These are phyloP conservation scores for Bombus balteatus DNA, from an alignment of 1,140 invertebrate species.

Conservation along the genomic window DNA sequence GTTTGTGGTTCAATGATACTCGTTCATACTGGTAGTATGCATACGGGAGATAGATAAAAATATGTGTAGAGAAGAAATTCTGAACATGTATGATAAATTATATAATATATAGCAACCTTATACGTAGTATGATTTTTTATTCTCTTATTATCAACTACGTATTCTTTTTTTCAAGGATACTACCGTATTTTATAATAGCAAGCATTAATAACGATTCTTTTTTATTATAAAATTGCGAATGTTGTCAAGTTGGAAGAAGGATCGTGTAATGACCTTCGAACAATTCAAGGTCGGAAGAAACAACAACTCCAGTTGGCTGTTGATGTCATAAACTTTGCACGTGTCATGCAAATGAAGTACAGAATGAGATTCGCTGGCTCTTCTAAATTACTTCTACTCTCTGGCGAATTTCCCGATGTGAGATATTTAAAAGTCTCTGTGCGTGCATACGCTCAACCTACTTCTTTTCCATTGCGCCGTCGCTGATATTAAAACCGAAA, in stretches of 20 bases:
- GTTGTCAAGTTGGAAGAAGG: background rate
- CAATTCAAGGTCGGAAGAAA: background rate
- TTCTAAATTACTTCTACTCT: slow-evolving; percentile 6
- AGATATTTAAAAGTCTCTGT: background rate
- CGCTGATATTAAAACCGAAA: background rate
- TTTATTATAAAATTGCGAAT: background rate
- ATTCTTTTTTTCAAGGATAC: background rate
- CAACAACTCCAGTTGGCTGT: background rate
- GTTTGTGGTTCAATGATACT: background rate
- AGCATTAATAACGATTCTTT: no score
- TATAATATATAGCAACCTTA: background rate
- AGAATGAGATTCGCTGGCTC: background rate
- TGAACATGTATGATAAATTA: background rate
- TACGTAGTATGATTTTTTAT: background rate
- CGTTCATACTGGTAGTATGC: no score
- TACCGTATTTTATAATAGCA: background rate
- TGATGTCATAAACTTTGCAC: background rate
- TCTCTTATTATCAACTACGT: background rate
- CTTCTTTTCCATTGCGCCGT: background rate
- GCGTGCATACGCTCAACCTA: background rate
- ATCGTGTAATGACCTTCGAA: background rate
- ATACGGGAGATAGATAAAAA: background rate
- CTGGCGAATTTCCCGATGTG: background rate
- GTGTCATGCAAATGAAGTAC: background rate
- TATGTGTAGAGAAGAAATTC: no score